Conservation (phyloP, 2,888 invertebrate species). For the Epistrophella euchroma region DNA sequence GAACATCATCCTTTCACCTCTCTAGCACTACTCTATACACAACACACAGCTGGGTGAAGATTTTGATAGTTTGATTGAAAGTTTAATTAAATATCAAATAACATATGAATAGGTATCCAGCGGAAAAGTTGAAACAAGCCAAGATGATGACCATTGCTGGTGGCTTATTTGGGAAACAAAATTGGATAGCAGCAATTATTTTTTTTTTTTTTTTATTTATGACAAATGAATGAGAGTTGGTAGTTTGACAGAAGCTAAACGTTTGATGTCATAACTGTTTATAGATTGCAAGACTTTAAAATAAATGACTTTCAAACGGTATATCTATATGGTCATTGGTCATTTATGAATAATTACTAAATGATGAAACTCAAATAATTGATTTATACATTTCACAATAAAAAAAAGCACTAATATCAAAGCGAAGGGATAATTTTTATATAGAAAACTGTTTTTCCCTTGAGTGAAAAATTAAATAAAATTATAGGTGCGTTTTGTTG, state of each 20-base stretch:
- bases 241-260: conserved; percentile 68
- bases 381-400: background rate
- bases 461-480: no score
- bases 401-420: background rate
- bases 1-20: conserved; percentile 74
- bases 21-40: background rate
- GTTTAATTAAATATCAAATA: conserved; percentile 68
- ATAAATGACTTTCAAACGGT: conserved; percentile 36
- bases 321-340: conserved; percentile 25
- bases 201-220: conserved; percentile 26
- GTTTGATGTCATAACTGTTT: conserved; percentile 64
- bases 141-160: conserved; percentile 11
- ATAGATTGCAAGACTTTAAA: conserved; percentile 31
- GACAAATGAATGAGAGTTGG: conserved; percentile 61
- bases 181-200: conserved; percentile 14
- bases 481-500: no score
- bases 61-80: conserved; percentile 70
- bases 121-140: conserved; percentile 40
- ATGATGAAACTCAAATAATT: background rate
- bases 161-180: conserved; percentile 26
- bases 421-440: no score
- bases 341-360: conserved; percentile 20
- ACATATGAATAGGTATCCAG: conserved; percentile 11
- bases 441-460: no score
- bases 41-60: conserved; percentile 34